phyloP scores from a whole-genome alignment of 2,888 invertebrate genomes.

The Ornithoptera alexandrae region DNA sequence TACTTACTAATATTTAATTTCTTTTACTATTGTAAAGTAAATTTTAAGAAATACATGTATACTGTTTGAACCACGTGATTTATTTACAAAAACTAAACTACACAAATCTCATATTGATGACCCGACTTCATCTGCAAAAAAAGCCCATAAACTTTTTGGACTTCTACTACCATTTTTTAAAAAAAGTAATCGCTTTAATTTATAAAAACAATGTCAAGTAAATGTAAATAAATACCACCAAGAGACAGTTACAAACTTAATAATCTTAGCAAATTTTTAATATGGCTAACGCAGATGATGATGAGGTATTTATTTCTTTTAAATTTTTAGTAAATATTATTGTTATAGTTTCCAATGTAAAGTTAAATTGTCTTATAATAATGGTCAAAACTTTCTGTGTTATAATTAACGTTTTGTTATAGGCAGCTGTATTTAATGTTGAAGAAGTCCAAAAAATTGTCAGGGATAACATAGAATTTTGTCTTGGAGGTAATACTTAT shows the following conservation, averaged over 20 bases:
- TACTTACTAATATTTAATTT: too few relatives aligned
- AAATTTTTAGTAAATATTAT: background rate
- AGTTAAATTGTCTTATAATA: background rate
- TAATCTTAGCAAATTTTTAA: background rate
- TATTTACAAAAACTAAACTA: too few relatives aligned
- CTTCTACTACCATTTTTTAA: background rate
- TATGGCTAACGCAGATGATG: slow-evolving; percentile 28
- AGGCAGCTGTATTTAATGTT: slow-evolving; percentile 77
- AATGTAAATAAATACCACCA: background rate
- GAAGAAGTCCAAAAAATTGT: slow-evolving; percentile 88
- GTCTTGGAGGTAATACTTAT: slow-evolving; percentile 86
- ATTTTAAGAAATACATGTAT: too few relatives aligned
- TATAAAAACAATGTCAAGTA: background rate
- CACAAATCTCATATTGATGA: too few relatives aligned
- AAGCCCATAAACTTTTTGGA: background rate
- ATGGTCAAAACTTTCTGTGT: background rate
- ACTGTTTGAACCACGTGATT: too few relatives aligned
- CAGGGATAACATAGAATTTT: slow-evolving; percentile 86
- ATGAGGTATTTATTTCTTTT: slow-evolving; percentile 20
- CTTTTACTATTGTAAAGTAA: too few relatives aligned
- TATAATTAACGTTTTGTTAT: background rate
- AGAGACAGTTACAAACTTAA: background rate
- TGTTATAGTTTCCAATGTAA: background rate
- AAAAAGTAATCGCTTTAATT: background rate
- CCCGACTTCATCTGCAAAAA: too few relatives aligned